Percentiles rank a stretch among this genome's conserved stretches.
Conservation (phyloP, 2,888 invertebrate species). For the Drosophila tanythrix region DNA sequence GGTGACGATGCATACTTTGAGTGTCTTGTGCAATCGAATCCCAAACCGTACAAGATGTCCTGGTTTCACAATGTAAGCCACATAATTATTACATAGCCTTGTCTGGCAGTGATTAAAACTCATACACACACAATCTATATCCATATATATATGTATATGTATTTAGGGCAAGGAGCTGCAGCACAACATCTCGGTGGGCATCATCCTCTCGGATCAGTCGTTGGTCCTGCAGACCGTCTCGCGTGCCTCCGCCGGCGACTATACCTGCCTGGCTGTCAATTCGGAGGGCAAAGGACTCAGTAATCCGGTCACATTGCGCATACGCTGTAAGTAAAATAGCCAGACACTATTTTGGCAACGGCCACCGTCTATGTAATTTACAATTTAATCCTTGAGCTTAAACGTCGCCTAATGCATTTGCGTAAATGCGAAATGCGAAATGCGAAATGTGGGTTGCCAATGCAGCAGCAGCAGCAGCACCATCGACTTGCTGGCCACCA, state of each 20-base stretch:
- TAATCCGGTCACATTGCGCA: constrained; percentile 89
- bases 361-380: constrained; percentile 73
- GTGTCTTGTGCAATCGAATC: constrained; percentile 93
- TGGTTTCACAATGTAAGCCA: constrained; percentile 95
- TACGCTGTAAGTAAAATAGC: constrained; percentile 88
- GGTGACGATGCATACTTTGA: constrained; percentile 96
- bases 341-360: constrained; percentile 66
- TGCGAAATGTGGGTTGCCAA: constrained; percentile 13
- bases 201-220: constrained; percentile 94
- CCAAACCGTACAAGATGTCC: constrained; percentile 92
- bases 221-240: constrained; percentile 94
- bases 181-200: constrained; percentile 92
- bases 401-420: constrained; percentile 75
- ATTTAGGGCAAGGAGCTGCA: constrained; percentile 91
- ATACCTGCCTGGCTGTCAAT: constrained; percentile 94
- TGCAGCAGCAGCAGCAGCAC: constrained; percentile 28
- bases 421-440: constrained; percentile 17
- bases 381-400: constrained; percentile 80
- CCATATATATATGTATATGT: background rate
- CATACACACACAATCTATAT: constrained; percentile 10
- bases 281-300: constrained; percentile 92
- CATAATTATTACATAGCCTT: constrained; percentile 29
- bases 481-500: constrained; percentile 49
- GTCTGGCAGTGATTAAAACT: constrained; percentile 18
- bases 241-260: constrained; percentile 93